Conservation (phyloP, 2,113 vertebrate species). For the Zootoca vivipara region DNA sequence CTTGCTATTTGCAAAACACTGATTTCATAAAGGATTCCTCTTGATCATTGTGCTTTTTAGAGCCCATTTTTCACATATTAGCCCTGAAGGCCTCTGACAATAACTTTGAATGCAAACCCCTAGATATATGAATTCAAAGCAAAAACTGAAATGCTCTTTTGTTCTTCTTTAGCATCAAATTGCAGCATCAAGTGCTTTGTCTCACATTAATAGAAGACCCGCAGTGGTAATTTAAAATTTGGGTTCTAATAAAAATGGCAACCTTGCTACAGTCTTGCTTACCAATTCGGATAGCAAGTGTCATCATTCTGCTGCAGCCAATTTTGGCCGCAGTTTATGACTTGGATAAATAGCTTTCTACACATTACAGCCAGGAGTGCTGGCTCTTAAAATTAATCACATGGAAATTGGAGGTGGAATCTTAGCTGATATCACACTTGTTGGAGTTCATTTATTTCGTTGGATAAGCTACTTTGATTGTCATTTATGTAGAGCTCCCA, state of each 20-base stretch:
- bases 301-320: slow-evolving; percentile 40
- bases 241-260: neutral
- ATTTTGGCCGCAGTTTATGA: slow-evolving; percentile 39
- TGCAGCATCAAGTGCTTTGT: slow-evolving; percentile 53
- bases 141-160: slow-evolving; percentile 17
- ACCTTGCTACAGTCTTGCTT: slow-evolving; percentile 26
- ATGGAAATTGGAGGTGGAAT: slow-evolving; percentile 2
- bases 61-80: slow-evolving; percentile 18
- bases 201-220: slow-evolving; percentile 38
- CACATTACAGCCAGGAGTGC: neutral
- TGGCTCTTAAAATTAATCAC: slow-evolving; percentile 5
- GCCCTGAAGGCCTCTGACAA: neutral
- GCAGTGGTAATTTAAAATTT: slow-evolving; percentile 43
- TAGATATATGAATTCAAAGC: slow-evolving; percentile 10
- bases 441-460: neutral
- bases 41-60: neutral
- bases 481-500: neutral
- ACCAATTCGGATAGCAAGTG: slow-evolving; percentile 47
- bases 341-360: slow-evolving; percentile 49
- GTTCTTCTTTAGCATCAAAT: slow-evolving; percentile 26
- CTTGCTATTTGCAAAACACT: neutral
- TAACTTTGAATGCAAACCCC: neutral
- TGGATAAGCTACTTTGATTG: neutral
- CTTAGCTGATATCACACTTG: neutral
- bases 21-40: neutral